Evolutionary conservation across 2,113 vertebrate genomes (phyloP), one percentile per base, ranked within the genome.

Genomic region (Bungarus multicinctus): DNA sequence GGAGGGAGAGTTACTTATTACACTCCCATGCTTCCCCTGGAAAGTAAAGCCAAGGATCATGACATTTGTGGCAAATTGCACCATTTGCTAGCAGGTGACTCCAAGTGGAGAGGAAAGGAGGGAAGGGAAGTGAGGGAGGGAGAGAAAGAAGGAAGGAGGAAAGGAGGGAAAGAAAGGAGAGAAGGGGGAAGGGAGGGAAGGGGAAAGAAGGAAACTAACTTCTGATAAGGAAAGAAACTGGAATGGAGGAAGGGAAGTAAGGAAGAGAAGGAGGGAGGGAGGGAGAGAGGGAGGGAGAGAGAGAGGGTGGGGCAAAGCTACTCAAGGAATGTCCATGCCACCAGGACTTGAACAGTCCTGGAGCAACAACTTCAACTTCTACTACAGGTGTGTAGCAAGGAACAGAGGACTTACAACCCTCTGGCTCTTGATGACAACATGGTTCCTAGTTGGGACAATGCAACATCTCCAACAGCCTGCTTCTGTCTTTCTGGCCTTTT

Each of bases 101-200:
- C 64, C 30, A n/a, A 16, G 4, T 18, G n/a, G 30, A 74, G n/a
- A 34, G 3, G 10, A 4, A 7, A 0, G 2, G 7, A 25, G 0
- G 6, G 55, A 23, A 57, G 2, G 55, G 12, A 53, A 0, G 14
- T n/a, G 52, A 53, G 8, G 20, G 54, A 55, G 5, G 54, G 20
- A 4, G 3, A 2, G 58, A 11, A 3, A 3, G 1, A 27, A 27
- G 9, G 8, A 11, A 27, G 1, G 20, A 3, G 25, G 25, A 27
- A 25, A 9, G 25, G 8, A 27, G 6, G 58, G n/a, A n/a, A 1
- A 2, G 1, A 4, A 12, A 4, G 11, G 11, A 30, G 4, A 9
- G 27, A 12, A 0, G 27, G 18, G 1, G 18, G 4, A 20, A 5
- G 4, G 1, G 4, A 5, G 1, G 18, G 18, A 14, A 55, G 16